Evolutionary conservation across 2,888 invertebrate genomes (phyloP), one percentile per base, ranked within the genome.

Genomic region (Adelphocoris suturalis): DNA sequence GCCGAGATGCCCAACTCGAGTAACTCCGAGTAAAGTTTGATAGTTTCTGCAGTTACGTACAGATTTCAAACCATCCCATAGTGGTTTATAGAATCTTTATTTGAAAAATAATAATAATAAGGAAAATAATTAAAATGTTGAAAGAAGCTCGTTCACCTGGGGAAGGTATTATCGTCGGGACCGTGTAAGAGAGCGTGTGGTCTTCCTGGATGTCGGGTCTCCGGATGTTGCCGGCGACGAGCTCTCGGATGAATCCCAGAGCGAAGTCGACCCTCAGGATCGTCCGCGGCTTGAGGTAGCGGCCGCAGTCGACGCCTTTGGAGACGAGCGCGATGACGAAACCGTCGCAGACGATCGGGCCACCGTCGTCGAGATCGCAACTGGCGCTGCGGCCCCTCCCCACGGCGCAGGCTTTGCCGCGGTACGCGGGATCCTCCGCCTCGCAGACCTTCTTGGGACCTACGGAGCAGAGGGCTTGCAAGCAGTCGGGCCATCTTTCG

Each of bases 261-360:
- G 37, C 85, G n/a, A 37, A 85, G 46, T 85, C 85, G 27, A 85
- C 0, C 23, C 85, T 27, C 28, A 85, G 55, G 85, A 85, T 85
- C 27, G 61, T 85, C 27, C 57, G 27, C 4, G 85, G 85, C 23
- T 61, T 55, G 37, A 28, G 14, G 61, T 57, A 61, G 14, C 27
- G 4, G 14, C 52, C 82, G 52, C 82, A 82, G 82, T 82, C 52
- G 27, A 52, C 82, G 37, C 82, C 82, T 82, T 82, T 82, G 23
- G 52, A 52, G 27, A 55, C n/a, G 27, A 82, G 16, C 11, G 47
- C 82, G 27, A 82, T 14, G 82, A 85, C 61, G 46, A n/a, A 85
- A 3, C 85, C 85, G n/a, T 85, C 37, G 46, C 85, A 85, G 13
- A 85, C 61, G 28, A 85, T n/a, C 0, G 85, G 85, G 0, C 85